These are phyloP conservation scores for Xylota segnis DNA, from an alignment of 2,888 invertebrate genomes.

Conservation along the genomic window DNA sequence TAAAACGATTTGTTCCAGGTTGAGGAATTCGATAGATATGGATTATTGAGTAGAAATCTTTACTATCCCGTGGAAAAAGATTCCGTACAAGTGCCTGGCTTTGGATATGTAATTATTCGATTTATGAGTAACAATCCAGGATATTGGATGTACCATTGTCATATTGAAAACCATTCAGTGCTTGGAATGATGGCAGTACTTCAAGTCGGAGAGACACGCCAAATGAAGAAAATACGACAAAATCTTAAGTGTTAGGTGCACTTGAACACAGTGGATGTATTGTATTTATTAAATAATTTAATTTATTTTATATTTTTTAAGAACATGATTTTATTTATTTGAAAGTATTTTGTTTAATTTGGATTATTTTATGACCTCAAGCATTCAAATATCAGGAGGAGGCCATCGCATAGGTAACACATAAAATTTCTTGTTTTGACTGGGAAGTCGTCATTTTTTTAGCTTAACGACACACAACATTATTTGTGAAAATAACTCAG, in stretches of 20 bases:
- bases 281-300: not conserved
- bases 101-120: slow-evolving; percentile 82
- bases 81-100: slow-evolving; percentile 81
- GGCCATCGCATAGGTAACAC: too few relatives aligned
- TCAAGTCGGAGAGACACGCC: slow-evolving; percentile 81
- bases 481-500: too few relatives aligned
- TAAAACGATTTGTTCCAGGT: slow-evolving; percentile 77
- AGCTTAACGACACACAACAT: too few relatives aligned
- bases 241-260: slow-evolving; percentile 79
- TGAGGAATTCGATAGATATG: slow-evolving; percentile 80
- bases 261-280: not conserved
- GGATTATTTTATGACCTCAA: too few relatives aligned
- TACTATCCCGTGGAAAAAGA: slow-evolving; percentile 82
- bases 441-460: too few relatives aligned
- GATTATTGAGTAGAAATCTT: slow-evolving; percentile 79
- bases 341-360: too few relatives aligned
- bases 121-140: slow-evolving; percentile 82
- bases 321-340: too few relatives aligned
- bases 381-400: too few relatives aligned
- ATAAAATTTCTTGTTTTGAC: too few relatives aligned
- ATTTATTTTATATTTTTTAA: too few relatives aligned
- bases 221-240: slow-evolving; percentile 81
- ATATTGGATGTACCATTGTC: slow-evolving; percentile 82
- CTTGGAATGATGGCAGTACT: slow-evolving; percentile 82
- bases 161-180: slow-evolving; percentile 80